phyloP scores from a whole-genome alignment of 2,888 invertebrate genomes.

The Drosophila greeni region DNA sequence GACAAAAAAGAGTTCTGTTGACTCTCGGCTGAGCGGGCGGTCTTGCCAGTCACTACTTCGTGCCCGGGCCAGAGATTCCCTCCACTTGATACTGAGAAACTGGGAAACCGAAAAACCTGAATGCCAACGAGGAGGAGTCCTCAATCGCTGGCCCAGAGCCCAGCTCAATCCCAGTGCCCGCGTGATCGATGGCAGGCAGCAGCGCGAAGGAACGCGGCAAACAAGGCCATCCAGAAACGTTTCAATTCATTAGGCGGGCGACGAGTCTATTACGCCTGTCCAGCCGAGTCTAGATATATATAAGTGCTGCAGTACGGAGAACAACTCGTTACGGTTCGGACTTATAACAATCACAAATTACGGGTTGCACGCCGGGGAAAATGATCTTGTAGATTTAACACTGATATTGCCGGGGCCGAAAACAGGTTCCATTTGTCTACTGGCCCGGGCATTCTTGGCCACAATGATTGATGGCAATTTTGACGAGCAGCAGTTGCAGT shows the following conservation, averaged over 20 bases:
- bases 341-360: slow-evolving; percentile 73
- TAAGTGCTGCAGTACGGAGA: slow-evolving; percentile 23
- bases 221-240: slow-evolving; percentile 61
- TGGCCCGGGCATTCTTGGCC: slow-evolving; percentile 58
- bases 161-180: neutral
- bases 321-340: slow-evolving; percentile 55
- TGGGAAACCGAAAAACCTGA: slow-evolving; percentile 16
- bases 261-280: slow-evolving; percentile 63
- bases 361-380: slow-evolving; percentile 63
- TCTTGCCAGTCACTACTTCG: slow-evolving; percentile 40
- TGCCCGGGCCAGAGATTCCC: slow-evolving; percentile 33
- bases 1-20: slow-evolving; percentile 32
- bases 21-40: slow-evolving; percentile 47
- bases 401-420: slow-evolving; percentile 60
- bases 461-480: slow-evolving; percentile 74
- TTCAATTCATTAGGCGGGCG: slow-evolving; percentile 73
- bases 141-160: neutral
- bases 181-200: slow-evolving; percentile 41
- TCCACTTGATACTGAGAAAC: slow-evolving; percentile 26
- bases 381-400: slow-evolving; percentile 76
- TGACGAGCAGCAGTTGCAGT: slow-evolving; percentile 63
- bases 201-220: slow-evolving; percentile 18
- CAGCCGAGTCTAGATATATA: neutral
- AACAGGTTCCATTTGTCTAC: slow-evolving; percentile 68
- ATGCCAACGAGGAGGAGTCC: slow-evolving; percentile 10